Percentiles rank a stretch among this genome's conserved stretches.
These are phyloP conservation scores for Verasper variegatus DNA, from an alignment of 2,113 vertebrate genomes.

Conservation along the genomic window DNA sequence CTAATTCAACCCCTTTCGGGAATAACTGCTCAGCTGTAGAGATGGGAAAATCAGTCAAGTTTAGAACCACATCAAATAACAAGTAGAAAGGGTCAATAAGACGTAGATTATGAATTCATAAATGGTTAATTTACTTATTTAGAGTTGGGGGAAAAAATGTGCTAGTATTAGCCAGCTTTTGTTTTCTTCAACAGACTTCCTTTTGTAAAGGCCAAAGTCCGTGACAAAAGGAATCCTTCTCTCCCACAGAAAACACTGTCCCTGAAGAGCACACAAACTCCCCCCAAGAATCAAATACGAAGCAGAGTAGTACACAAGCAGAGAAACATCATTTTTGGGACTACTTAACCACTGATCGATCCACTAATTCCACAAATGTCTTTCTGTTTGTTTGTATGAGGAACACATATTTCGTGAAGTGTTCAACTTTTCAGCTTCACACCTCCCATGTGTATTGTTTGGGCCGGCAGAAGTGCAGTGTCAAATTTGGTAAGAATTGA, in stretches of 20 bases:
- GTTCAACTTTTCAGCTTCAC: too few relatives aligned
- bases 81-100: not conserved
- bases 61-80: not conserved
- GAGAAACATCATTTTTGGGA: too few relatives aligned
- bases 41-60: slow-evolving; percentile 14
- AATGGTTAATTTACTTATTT: not conserved
- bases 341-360: too few relatives aligned
- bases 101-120: not conserved
- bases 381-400: too few relatives aligned
- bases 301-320: too few relatives aligned
- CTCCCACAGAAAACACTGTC: not conserved
- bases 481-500: too few relatives aligned
- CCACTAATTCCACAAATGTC: too few relatives aligned
- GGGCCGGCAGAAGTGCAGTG: too few relatives aligned
- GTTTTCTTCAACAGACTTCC: not conserved
- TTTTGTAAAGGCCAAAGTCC: not conserved
- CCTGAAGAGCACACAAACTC: not conserved
- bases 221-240: not conserved
- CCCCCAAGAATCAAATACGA: too few relatives aligned
- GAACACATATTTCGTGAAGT: too few relatives aligned
- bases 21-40: not conserved
- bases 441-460: too few relatives aligned
- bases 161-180: not conserved
- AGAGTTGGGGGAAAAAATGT: not conserved
- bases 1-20: slow-evolving; percentile 8